Evolutionary conservation across 1,140 invertebrate genomes (phyloP).

Genomic region (Brachionus paranguensis): DNA sequence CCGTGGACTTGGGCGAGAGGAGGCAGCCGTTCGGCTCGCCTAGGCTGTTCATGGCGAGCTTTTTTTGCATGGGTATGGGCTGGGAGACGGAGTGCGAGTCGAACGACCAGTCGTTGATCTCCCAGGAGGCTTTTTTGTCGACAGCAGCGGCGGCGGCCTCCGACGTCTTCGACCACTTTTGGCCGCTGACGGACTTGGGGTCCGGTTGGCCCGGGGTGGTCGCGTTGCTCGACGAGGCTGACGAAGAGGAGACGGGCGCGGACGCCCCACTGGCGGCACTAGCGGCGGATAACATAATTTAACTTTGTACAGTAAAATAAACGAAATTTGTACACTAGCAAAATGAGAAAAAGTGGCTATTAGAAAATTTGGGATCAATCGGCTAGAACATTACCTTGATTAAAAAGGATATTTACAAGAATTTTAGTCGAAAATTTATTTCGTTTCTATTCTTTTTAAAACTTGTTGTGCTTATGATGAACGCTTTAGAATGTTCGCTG

Average conservation of each 20-base stretch:
- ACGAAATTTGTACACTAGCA: slow-evolving; percentile 12
- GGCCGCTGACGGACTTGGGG: not conserved
- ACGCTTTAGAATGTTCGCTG: not conserved
- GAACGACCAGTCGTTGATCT: slow-evolving; percentile 7
- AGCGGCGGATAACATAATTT: slow-evolving; percentile 16
- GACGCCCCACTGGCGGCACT: not conserved
- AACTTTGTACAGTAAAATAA: slow-evolving; percentile 30
- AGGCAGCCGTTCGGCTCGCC: not conserved
- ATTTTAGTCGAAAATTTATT: not conserved
- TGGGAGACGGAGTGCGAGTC: slow-evolving; percentile 28
- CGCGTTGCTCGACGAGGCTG: not conserved
- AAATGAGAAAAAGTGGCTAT: not conserved
- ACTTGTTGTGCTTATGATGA: not conserved
- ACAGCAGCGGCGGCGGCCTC: not conserved
- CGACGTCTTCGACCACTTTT: not conserved
- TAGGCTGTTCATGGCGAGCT: not conserved
- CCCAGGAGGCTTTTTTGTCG: not conserved
- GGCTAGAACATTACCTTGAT: not conserved
- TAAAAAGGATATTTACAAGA: slow-evolving; percentile 36
- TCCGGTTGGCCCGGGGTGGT: not conserved
- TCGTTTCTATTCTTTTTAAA: not conserved
- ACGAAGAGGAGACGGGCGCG: not conserved
- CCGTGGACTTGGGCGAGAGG: slow-evolving; percentile 28
- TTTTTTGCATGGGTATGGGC: slow-evolving; percentile 37
- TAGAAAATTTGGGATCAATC: too few species aligned